Conservation (phyloP, 2,113 vertebrate species). For the Tyto alba region DNA sequence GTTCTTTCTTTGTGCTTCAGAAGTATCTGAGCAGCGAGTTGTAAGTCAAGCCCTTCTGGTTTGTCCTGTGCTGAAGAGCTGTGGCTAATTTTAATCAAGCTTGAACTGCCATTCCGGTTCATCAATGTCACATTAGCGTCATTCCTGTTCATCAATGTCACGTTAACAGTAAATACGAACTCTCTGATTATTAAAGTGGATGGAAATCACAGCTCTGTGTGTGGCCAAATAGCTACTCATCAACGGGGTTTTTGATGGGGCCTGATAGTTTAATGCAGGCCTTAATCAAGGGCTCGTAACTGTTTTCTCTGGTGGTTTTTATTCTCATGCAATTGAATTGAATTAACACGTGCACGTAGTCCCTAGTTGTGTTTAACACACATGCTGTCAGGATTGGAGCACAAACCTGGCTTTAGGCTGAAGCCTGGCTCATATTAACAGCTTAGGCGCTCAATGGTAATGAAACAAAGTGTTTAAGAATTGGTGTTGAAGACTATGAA, state of each 20-base stretch:
- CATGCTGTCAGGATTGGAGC: neutral
- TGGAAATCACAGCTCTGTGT: slow-evolving; percentile 80
- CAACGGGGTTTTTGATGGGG: slow-evolving; percentile 67
- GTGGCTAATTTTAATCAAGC: slow-evolving; percentile 89
- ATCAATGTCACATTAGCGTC: slow-evolving; percentile 87
- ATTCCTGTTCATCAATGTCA: slow-evolving; percentile 77
- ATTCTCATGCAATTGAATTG: slow-evolving; percentile 3
- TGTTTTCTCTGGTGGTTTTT: slow-evolving; percentile 49
- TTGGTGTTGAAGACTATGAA: neutral
- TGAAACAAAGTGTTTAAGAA: neutral
- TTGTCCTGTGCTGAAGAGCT: slow-evolving; percentile 53
- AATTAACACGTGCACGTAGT: neutral
- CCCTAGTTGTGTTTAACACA: neutral
- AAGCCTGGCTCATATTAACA: neutral
- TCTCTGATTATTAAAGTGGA: slow-evolving; percentile 87
- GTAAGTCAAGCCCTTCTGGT: neutral
- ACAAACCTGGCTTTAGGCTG: neutral
- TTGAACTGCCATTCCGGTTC: slow-evolving; percentile 77
- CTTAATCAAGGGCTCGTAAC: slow-evolving; percentile 68
- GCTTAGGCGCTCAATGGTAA: neutral
- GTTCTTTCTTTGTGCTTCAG: slow-evolving; percentile 1
- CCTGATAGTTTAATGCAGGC: slow-evolving; percentile 60
- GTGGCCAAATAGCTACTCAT: slow-evolving; percentile 79
- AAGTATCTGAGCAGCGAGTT: neutral
- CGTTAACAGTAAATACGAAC: slow-evolving; percentile 84